Evolutionary conservation across 2,797 vertebrate species (phyloP).

Genomic region (Epinephelus coioides): DNA sequence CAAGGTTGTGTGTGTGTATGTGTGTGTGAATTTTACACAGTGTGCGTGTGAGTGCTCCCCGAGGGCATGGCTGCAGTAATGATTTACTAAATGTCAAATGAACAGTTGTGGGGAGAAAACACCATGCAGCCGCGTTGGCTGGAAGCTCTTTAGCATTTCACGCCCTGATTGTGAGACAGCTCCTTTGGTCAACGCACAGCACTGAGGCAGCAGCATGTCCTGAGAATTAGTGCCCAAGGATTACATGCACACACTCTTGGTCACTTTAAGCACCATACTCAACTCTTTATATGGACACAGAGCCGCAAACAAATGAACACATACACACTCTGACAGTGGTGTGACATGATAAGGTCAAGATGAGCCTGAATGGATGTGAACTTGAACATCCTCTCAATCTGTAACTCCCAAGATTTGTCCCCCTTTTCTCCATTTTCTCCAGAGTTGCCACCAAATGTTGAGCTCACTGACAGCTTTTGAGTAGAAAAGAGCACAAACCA

Average conservation of each 20-base stretch:
- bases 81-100: conserved; percentile 88
- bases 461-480: conserved; percentile 67
- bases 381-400: conserved; percentile 17
- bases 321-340: conserved; percentile 1
- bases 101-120: conserved; percentile 83
- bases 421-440: conserved; percentile 28
- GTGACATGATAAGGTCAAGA: conserved; percentile 48
- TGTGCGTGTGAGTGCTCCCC: conserved; percentile 50
- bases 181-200: conserved; percentile 70
- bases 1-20: conserved; percentile 38
- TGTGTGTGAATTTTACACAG: conserved; percentile 22
- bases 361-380: conserved; percentile 47
- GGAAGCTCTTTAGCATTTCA: conserved; percentile 87
- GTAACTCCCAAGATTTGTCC: background rate
- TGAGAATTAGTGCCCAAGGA: conserved; percentile 55
- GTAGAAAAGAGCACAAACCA: conserved; percentile 76
- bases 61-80: conserved; percentile 77
- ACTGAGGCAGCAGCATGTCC: conserved; percentile 57
- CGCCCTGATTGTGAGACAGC: conserved; percentile 85
- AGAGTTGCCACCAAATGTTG: conserved; percentile 45
- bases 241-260: conserved; percentile 42
- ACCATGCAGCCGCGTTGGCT: conserved; percentile 81
- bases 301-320: conserved; percentile 20
- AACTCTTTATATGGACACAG: conserved; percentile 19
- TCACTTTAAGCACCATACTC: conserved; percentile 43